A percentile compares a stretch with the other conserved stretches of the same genome.
Evolutionary conservation across 2,888 invertebrate species (phyloP).

Genomic region (Harpalus rufipes): DNA sequence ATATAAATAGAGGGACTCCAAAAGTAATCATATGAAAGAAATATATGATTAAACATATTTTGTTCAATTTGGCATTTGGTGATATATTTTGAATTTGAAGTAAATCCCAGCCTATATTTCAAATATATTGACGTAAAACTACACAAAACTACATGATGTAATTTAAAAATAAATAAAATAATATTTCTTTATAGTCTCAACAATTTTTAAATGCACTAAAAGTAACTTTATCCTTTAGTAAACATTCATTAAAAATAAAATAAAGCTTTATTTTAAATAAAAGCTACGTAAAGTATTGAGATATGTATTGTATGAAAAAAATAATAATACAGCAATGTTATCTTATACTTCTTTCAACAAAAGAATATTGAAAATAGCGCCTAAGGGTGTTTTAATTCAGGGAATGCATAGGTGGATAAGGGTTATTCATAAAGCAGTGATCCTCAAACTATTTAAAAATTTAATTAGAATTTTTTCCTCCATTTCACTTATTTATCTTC

Average conservation of each 20-base stretch:
- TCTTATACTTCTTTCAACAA: constrained; percentile 65
- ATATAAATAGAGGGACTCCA: no score
- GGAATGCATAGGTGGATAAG: constrained; percentile 52
- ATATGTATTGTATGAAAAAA: constrained; percentile 56
- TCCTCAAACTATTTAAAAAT: neutral
- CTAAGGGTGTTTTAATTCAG: constrained; percentile 58
- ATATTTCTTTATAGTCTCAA: constrained; percentile 48
- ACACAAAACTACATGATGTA: no score
- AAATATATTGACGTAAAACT: neutral
- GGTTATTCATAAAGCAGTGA: constrained; percentile 25
- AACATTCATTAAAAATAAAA: constrained; percentile 60
- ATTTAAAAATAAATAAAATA: constrained; percentile 16
- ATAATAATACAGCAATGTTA: constrained; percentile 58
- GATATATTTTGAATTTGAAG: no score
- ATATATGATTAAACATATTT: no score
- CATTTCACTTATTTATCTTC: neutral
- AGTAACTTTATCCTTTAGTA: constrained; percentile 61
- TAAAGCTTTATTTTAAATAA: constrained; percentile 59
- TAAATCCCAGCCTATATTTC: neutral
- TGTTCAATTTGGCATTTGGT: no score
- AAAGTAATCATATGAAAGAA: no score
- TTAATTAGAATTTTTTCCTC: neutral
- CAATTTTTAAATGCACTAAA: constrained; percentile 36
- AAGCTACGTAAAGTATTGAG: constrained; percentile 42
- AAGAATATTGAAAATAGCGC: constrained; percentile 64